Evolutionary conservation across 2,888 invertebrate genomes (phyloP).

Genomic region (Dexiosoma caninum): DNA sequence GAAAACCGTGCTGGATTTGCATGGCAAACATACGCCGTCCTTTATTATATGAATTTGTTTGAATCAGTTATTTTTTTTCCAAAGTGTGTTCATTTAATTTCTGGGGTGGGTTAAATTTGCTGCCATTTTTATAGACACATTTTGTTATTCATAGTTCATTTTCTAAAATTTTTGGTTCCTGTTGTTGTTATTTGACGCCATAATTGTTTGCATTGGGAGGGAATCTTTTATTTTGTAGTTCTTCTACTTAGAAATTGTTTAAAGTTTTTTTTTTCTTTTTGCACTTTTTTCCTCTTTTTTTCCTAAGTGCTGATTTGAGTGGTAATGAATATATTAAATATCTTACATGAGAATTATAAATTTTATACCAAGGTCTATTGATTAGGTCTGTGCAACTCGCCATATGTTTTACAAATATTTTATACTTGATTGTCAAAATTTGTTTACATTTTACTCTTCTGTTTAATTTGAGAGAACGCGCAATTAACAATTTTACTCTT

Average conservation of each 20-base stretch:
- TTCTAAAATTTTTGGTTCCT: not conserved
- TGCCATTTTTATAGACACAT: constrained; percentile 47
- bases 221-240: not conserved
- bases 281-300: constrained; percentile 23
- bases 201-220: constrained; percentile 40
- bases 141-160: constrained; percentile 33
- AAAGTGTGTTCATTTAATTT: constrained; percentile 24
- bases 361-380: too few species aligned
- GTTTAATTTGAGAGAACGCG: too few species aligned
- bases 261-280: constrained; percentile 36
- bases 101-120: constrained; percentile 42
- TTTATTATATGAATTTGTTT: constrained; percentile 52
- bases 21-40: not conserved
- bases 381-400: too few species aligned
- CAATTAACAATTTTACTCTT: too few species aligned
- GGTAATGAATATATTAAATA: constrained; percentile 40
- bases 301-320: constrained; percentile 46
- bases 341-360: too few species aligned
- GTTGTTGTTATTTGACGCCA: constrained; percentile 47
- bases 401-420: too few species aligned
- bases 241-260: not conserved
- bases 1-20: constrained; percentile 46
- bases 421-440: too few species aligned
- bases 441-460: too few species aligned
- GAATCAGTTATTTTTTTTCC: constrained; percentile 7